Conservation (phyloP, 2,797 vertebrate species). For the Poecilia wingei region DNA sequence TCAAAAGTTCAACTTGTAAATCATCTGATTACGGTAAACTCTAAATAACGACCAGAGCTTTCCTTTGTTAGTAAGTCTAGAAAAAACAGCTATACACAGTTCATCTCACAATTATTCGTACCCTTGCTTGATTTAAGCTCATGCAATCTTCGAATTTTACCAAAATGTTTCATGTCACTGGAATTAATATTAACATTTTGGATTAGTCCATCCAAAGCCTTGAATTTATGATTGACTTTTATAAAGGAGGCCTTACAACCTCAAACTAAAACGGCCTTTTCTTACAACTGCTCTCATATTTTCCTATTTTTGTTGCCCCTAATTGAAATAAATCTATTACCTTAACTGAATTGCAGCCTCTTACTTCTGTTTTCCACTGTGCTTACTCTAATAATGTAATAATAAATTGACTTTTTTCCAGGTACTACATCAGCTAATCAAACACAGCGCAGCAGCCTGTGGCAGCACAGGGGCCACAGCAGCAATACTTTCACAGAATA, state of each 20-base stretch:
- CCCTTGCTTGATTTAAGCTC: background rate
- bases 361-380: background rate
- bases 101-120: background rate
- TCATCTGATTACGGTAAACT: background rate
- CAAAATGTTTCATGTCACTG: background rate
- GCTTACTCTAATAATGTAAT: background rate
- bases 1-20: background rate
- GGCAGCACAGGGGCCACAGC: background rate
- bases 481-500: background rate
- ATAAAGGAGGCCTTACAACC: background rate
- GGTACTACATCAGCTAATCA: background rate
- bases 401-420: background rate
- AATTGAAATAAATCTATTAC: background rate
- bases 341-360: background rate
- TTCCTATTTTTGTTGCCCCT: background rate
- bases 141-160: background rate
- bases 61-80: background rate
- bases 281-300: background rate
- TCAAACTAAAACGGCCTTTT: background rate
- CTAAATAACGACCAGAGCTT: background rate
- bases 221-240: background rate
- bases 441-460: background rate
- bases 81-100: background rate
- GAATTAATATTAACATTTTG: background rate
- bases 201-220: background rate